These are phyloP conservation scores for Cephus pygmeus DNA, from an alignment of 2,888 invertebrate genomes.

Conservation along the genomic window DNA sequence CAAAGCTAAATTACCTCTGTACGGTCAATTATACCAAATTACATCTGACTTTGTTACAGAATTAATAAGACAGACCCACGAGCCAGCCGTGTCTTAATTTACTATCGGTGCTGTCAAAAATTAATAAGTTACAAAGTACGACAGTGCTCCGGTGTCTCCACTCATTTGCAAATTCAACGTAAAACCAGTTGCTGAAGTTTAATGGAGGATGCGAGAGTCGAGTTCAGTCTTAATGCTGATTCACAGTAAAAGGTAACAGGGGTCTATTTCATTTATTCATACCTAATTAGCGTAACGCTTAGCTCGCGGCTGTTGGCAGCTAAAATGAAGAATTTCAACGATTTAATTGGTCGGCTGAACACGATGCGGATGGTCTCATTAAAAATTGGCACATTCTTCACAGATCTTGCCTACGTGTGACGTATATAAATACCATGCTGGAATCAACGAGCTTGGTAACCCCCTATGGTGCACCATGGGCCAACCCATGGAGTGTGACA, in stretches of 20 bases:
- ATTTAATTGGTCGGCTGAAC: background rate
- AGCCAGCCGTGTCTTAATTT: background rate
- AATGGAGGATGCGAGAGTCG: constrained; percentile 37
- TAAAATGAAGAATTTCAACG: background rate
- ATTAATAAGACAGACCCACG: background rate
- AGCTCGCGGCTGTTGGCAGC: background rate
- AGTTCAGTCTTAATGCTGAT: background rate
- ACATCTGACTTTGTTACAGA: background rate
- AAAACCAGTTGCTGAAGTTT: constrained; percentile 55
- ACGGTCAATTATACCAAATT: background rate
- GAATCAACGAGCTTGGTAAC: constrained; percentile 17
- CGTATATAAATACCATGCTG: background rate
- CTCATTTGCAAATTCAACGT: constrained; percentile 49
- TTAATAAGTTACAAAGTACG: background rate
- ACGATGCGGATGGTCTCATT: background rate
- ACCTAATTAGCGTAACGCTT: background rate
- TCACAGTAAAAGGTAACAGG: background rate
- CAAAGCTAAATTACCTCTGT: background rate
- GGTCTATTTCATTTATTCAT: background rate
- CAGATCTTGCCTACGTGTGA: background rate
- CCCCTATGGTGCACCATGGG: constrained; percentile 25
- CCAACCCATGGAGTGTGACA: constrained; percentile 51
- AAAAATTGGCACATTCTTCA: background rate
- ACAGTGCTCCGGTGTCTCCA: constrained; percentile 20
- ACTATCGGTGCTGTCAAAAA: background rate